Percentiles rank a stretch among this genome's conserved stretches.
Conservation (phyloP, 2,113 vertebrate genomes). For the Petroica traversi region DNA sequence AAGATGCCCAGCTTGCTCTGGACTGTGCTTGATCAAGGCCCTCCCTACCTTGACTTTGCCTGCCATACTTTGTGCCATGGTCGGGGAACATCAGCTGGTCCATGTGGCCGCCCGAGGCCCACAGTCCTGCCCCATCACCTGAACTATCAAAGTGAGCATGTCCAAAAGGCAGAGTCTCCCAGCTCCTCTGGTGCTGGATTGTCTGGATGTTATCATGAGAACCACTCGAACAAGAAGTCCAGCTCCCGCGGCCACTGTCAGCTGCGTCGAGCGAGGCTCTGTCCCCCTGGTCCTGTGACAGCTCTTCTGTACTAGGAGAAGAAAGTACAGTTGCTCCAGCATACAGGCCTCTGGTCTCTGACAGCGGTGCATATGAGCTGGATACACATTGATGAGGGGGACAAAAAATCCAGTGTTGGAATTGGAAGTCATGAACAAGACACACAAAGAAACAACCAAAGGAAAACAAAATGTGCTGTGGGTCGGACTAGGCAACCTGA, state of each 20-base stretch:
- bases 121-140: constrained; percentile 78
- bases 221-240: constrained; percentile 97
- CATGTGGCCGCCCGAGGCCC: constrained; percentile 76
- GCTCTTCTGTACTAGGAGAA: constrained; percentile 94
- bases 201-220: constrained; percentile 99
- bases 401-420: not conserved
- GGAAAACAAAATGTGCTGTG: not conserved
- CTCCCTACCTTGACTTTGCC: constrained; percentile 79
- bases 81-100: constrained; percentile 80
- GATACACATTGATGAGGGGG: not conserved
- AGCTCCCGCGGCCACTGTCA: constrained; percentile 96
- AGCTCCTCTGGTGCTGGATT: constrained; percentile 94
- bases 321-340: constrained; percentile 87
- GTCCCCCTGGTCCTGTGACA: constrained; percentile 96
- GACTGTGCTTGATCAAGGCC: constrained; percentile 87
- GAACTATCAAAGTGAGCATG: constrained; percentile 78
- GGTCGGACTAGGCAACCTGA: not conserved
- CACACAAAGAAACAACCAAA: not conserved
- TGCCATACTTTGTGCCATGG: constrained; percentile 76
- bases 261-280: constrained; percentile 93
- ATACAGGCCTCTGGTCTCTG: constrained; percentile 90
- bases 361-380: constrained; percentile 88
- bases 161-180: constrained; percentile 90
- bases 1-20: constrained; percentile 94
- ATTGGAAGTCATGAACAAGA: not conserved